phyloP scores from a whole-genome alignment of 2,888 invertebrate species.

The Thera britannica region DNA sequence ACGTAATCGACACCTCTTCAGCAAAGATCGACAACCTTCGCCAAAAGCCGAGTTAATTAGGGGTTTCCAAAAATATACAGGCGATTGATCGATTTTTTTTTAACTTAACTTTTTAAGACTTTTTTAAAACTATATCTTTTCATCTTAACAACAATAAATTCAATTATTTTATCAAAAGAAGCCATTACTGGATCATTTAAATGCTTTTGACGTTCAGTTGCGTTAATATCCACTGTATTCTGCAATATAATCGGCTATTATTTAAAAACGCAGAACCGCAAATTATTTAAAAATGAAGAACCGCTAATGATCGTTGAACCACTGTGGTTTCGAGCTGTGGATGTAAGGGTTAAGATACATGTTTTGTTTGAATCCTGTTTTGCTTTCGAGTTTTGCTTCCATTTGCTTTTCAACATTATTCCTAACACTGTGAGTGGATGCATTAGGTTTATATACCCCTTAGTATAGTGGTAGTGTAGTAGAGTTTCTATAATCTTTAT shows the following conservation, averaged over 20 bases:
- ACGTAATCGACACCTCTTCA: no score
- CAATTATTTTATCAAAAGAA: neutral
- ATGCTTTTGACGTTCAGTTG: neutral
- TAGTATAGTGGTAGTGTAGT: no score
- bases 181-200: neutral
- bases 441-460: no score
- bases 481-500: no score
- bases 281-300: constrained; percentile 32
- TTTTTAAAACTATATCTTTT: no score
- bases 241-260: constrained; percentile 29
- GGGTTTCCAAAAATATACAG: no score
- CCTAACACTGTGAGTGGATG: no score
- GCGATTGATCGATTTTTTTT: no score
- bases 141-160: no score
- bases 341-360: constrained; percentile 5
- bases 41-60: no score
- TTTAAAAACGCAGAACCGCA: constrained; percentile 17
- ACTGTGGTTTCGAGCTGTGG: constrained; percentile 7
- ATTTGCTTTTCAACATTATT: neutral
- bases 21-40: no score
- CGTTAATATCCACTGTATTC: constrained; percentile 5
- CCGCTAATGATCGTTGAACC: constrained; percentile 15
- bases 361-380: neutral
- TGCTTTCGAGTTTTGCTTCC: neutral
- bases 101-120: no score